Evolutionary conservation across 2,797 vertebrate species (phyloP).

Genomic region (Xenentodon cancila): DNA sequence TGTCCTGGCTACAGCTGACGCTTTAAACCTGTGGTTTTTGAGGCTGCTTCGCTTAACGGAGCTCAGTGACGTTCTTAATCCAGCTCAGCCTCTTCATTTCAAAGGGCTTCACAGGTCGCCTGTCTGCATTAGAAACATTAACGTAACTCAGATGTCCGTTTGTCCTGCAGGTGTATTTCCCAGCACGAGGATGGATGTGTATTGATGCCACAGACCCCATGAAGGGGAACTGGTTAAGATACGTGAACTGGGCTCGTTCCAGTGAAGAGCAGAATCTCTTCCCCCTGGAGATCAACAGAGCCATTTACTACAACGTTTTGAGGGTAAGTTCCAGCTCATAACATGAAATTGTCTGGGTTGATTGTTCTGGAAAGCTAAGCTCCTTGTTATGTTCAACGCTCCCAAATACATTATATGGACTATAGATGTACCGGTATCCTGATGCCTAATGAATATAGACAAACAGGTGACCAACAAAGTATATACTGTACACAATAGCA

Average conservation of each 20-base stretch:
- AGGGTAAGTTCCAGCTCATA: slow-evolving; percentile 78
- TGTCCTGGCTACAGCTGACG: neutral
- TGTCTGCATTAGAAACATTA: no score
- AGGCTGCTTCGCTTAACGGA: slow-evolving; percentile 17
- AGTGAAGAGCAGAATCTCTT: slow-evolving; percentile 93
- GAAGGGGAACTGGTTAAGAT: slow-evolving; percentile 94
- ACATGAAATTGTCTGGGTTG: neutral
- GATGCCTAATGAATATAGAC: no score
- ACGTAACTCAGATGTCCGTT: neutral
- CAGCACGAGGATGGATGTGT: slow-evolving; percentile 95
- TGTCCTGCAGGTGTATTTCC: slow-evolving; percentile 90
- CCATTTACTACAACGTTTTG: slow-evolving; percentile 94
- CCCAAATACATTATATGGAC: neutral
- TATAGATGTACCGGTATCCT: no score
- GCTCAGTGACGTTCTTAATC: slow-evolving; percentile 3
- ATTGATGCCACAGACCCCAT: slow-evolving; percentile 92
- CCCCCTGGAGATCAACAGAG: slow-evolving; percentile 93
- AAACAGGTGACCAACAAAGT: no score
- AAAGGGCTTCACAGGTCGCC: neutral
- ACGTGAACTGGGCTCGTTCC: slow-evolving; percentile 93
- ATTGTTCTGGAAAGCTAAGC: neutral
- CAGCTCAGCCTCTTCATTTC: neutral
- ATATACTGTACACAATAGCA: no score
- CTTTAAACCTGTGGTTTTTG: neutral
- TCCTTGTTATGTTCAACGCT: neutral